These are phyloP conservation scores for Halcyon malimbica DNA, from an alignment of 2,113 vertebrate species.

Conservation along the genomic window DNA sequence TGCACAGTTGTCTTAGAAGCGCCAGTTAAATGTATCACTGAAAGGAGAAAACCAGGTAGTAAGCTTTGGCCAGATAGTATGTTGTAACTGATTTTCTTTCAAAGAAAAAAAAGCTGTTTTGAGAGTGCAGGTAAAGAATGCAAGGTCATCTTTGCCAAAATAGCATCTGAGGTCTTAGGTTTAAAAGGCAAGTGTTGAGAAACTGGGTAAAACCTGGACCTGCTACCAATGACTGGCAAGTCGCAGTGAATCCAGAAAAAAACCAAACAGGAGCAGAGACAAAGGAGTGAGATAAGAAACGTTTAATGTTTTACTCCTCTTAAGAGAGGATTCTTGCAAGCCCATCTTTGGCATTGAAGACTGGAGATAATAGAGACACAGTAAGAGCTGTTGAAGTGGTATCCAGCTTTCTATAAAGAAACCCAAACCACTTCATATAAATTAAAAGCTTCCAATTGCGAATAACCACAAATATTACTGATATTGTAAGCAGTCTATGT, in stretches of 20 bases:
- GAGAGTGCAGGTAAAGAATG: neutral
- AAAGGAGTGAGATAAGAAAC: neutral
- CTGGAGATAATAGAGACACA: neutral
- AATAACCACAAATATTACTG: neutral
- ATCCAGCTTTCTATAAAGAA: neutral
- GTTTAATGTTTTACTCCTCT: conserved; percentile 1
- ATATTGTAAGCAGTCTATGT: neutral
- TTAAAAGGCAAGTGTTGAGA: neutral
- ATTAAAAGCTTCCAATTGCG: neutral
- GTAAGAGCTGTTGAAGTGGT: neutral
- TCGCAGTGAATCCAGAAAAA: neutral
- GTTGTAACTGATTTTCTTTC: neutral
- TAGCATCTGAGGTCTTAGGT: neutral
- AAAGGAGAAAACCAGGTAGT: neutral
- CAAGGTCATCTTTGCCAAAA: neutral
- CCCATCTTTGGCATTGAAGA: neutral
- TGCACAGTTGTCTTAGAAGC: neutral
- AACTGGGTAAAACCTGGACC: neutral
- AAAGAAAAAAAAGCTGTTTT: neutral
- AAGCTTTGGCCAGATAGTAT: neutral
- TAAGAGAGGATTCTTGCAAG: neutral
- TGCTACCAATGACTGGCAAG: neutral
- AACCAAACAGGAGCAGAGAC: neutral
- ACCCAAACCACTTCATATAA: neutral
- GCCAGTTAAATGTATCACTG: neutral